These are phyloP conservation scores for honey bee (Apis mellifera) DNA, from an alignment of 1,140 invertebrate genomes.

Conservation along the genomic window Amel_HAv3.1 CM009934.2:5830001-5830500, in stretches of 20 bases:
- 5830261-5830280: not conserved
- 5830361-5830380: not conserved
- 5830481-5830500: no score
- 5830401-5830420: not conserved
- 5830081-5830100: not conserved
- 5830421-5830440: not conserved
- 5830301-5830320: not conserved
- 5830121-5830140: not conserved
- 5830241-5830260: not conserved
- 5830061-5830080: not conserved
- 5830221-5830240: not conserved
- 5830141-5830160: not conserved
- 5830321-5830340: conserved; percentile 7
- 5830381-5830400: not conserved
- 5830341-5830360: not conserved
- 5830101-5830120: not conserved
- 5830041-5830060: not conserved
- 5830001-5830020: no score
- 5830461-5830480: no score
- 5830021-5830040: no score
- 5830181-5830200: not conserved
- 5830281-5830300: not conserved
- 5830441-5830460: not conserved
- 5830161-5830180: not conserved
- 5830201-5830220: not conserved